Evolutionary conservation across 2,888 invertebrate genomes (phyloP), one percentile per base, ranked within the genome.

Genomic region (Cetonia aurata): DNA sequence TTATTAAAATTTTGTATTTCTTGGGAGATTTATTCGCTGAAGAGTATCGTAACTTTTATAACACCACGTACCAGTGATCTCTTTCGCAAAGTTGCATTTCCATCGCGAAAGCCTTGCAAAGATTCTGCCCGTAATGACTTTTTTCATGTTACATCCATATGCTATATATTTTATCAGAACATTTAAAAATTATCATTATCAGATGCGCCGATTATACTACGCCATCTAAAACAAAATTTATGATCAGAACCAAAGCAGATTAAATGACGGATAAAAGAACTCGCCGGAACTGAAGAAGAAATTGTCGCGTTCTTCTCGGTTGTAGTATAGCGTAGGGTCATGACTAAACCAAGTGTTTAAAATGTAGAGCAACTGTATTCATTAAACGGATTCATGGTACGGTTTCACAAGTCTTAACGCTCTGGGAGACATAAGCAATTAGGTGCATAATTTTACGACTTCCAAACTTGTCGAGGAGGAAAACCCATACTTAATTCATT

Each of bases 391-490:
- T 78, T 80, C 80, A 80, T 80, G 80, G 79, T 79, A 79, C 74
- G 78, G 79, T 78, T 82, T 78, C 79, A 77, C 78, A 77, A 76
- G 80, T 80, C 79, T 82, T 83, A 82, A 83, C 83, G 82, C 82
- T 81, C 79, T 80, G 80, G 53, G 79, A 82, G 83, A 82, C 83
- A 80, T 80, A 81, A 81, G 83, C 83, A 84, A 84, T 84, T 84
- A 83, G 81, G 79, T 83, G 83, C 82, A 84, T 84, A 83, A 84
- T 84, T 84, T 84, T 83, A 84, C 83, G 79, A 81, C 80, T 65
- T 48, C 37, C 62, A 65, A 50, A 65, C 37, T 65, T 50, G 62
- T 65, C 62, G 62, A 65, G 46, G 62, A 50, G 62, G 62, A 65
- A 60, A 65, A 41, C 50, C 62, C 62, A 65, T 65, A 65, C 62